Evolutionary conservation across 2,113 vertebrate genomes (phyloP), one percentile per base, ranked within the genome.

Genomic region (Mormoops blainvillei): DNA sequence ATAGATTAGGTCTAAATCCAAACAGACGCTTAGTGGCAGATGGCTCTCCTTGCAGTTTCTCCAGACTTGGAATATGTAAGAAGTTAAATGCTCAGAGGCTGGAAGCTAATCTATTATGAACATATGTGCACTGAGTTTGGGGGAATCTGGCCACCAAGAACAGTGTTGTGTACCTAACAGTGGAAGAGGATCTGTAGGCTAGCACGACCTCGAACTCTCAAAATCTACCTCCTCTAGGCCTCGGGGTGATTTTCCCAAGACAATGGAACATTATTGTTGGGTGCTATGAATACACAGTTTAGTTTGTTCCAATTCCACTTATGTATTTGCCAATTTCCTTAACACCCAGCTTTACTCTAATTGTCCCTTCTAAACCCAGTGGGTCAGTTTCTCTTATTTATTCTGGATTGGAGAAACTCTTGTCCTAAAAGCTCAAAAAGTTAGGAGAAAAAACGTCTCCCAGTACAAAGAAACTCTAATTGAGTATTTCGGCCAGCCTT

Each of bases 1-100:
- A 96, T 97, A 97, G 97, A 97, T 86, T 7, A 74, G 61, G 38
- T 95, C 96, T 93, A 96, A 91, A 74, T 95, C 93, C 83, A 96
- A 81, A 91, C 91, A 95, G 95, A 92, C 1, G 2, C 94, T 97
- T 71, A 0, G 48, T 56, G 86, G 90, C 98, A 98, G 97, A 98
- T 97, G 97, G 97, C 61, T 98, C 90, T 92, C 88, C 92, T 48
- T 52, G 63, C 41, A 94, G 76, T 96, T 97, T 71, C 67, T 97
- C 85, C 84, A 83, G 89, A 92, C 95, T 97, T 96, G 91, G 78
- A 94, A 91, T 96, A 84, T 83, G 94, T 96, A 86, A 91, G 26
- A 74, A 92, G 73, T 92, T 36, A 78, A 54, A 94, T 41, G 54
- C 86, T 97, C 54, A 89, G 85, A 89, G 84, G 63, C 82, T 95